phyloP scores from a whole-genome alignment of 2,888 invertebrate species.

The Myopa tessellatipennis region DNA sequence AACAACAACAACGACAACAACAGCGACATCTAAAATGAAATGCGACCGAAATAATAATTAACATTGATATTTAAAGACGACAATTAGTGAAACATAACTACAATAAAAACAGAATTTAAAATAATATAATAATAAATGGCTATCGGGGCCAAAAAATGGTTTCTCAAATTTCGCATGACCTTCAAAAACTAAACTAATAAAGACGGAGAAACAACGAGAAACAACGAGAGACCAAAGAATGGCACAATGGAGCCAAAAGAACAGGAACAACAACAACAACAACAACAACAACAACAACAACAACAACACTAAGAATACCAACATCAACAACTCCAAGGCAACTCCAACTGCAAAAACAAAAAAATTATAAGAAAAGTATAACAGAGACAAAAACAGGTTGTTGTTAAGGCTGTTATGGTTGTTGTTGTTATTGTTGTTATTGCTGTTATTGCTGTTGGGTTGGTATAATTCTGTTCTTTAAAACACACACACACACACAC shows the following conservation, averaged over 20 bases:
- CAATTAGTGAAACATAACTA: not conserved
- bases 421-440: slow-evolving; percentile 8
- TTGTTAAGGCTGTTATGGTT: slow-evolving; percentile 21
- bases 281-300: slow-evolving; percentile 39
- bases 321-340: slow-evolving; percentile 40
- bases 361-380: slow-evolving; percentile 22
- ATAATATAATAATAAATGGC: not conserved
- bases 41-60: too few species aligned
- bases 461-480: too few species aligned
- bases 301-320: slow-evolving; percentile 14
- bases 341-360: slow-evolving; percentile 38
- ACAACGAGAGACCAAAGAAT: slow-evolving; percentile 20
- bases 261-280: slow-evolving; percentile 35
- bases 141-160: not conserved
- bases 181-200: slow-evolving; percentile 43
- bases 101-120: not conserved
- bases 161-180: slow-evolving; percentile 49
- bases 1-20: slow-evolving; percentile 21
- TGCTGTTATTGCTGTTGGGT: slow-evolving; percentile 24
- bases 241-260: not conserved
- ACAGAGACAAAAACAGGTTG: slow-evolving; percentile 39
- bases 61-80: too few species aligned
- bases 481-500: too few species aligned
- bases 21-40: not conserved
- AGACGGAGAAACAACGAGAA: not conserved